Evolutionary conservation across 2,113 vertebrate genomes (phyloP).

Genomic region (Leptobrachium ailaonicum): DNA sequence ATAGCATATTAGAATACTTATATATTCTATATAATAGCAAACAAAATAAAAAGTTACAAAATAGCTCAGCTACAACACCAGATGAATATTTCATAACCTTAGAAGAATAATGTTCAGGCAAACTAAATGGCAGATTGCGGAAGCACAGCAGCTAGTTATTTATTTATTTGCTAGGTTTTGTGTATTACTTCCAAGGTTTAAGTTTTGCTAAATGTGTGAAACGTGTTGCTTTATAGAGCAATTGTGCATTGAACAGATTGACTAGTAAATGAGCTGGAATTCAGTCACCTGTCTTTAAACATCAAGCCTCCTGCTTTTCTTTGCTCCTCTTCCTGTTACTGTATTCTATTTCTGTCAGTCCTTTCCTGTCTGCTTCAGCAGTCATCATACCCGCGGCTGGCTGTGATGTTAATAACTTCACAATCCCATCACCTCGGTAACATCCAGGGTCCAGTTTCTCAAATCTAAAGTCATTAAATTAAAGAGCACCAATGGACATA

Average conservation of each 20-base stretch:
- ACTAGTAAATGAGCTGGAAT: slow-evolving; percentile 24
- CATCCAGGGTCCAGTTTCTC: slow-evolving; percentile 56
- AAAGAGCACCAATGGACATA: slow-evolving; percentile 54
- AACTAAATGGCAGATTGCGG: not conserved
- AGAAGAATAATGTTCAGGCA: not conserved
- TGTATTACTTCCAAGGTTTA: not conserved
- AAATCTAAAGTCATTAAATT: slow-evolving; percentile 32
- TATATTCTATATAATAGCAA: not conserved
- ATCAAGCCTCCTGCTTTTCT: slow-evolving; percentile 35
- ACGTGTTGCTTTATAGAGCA: not conserved
- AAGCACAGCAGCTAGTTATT: not conserved
- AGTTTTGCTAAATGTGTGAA: not conserved
- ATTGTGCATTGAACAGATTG: not conserved
- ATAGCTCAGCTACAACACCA: not conserved
- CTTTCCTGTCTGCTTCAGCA: slow-evolving; percentile 61
- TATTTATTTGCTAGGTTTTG: not conserved
- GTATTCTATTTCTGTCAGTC: slow-evolving; percentile 57
- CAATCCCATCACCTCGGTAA: slow-evolving; percentile 58
- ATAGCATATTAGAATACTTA: not conserved
- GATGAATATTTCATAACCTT: not conserved
- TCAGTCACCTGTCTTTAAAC: slow-evolving; percentile 57
- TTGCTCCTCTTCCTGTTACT: slow-evolving; percentile 48
- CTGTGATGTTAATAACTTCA: slow-evolving; percentile 59
- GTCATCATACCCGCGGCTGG: slow-evolving; percentile 50
- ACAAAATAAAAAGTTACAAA: not conserved